These are phyloP conservation scores for Monarcha castaneiventris DNA, from an alignment of 2,113 vertebrate genomes.

Conservation along the genomic window DNA sequence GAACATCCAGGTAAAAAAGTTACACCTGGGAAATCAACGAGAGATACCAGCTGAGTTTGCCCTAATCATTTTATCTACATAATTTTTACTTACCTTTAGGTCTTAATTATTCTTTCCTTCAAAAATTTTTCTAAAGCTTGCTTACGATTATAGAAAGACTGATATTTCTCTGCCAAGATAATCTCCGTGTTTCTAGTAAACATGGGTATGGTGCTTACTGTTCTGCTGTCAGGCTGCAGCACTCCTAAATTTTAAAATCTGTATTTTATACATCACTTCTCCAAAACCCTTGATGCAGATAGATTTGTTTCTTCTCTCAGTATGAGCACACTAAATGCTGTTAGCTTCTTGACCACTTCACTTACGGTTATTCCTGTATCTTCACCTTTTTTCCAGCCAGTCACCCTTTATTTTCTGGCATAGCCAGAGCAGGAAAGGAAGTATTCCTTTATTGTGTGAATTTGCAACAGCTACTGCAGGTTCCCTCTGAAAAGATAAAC, in stretches of 20 bases:
- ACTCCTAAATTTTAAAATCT: background rate
- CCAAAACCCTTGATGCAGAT: background rate
- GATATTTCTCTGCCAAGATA: background rate
- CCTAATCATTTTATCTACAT: background rate
- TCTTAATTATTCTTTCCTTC: constrained; percentile 12
- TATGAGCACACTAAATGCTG: background rate
- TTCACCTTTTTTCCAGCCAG: background rate
- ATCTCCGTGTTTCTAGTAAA: background rate
- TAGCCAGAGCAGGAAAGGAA: background rate
- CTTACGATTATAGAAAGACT: background rate
- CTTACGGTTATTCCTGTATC: background rate
- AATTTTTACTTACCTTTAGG: background rate
- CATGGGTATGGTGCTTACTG: background rate
- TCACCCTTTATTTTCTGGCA: background rate
- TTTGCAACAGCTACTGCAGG: background rate
- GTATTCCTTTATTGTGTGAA: background rate
- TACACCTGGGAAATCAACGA: background rate
- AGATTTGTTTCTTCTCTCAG: background rate
- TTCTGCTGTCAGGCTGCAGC: background rate
- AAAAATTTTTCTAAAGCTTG: background rate
- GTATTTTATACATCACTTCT: background rate
- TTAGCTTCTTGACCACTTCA: background rate
- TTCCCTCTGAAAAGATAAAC: background rate
- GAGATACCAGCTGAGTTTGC: background rate
- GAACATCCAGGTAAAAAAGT: background rate